Base-by-base conservation (phyloP, 1,140 invertebrate species). In the Leguminivora glycinivorella region DNA sequence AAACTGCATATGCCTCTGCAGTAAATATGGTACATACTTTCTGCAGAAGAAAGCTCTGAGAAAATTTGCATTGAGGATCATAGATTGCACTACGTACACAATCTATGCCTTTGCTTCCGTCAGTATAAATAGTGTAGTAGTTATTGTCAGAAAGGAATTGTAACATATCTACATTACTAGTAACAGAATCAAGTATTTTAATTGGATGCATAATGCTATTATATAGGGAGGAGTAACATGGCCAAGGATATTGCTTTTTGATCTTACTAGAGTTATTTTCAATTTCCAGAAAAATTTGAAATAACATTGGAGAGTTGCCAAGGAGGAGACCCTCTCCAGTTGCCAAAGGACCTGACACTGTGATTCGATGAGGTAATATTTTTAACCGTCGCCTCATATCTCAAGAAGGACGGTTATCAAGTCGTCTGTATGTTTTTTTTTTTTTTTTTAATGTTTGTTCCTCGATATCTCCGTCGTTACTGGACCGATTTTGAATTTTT, bases 91-190 rank as follows among this genome's bases (percentile, higher is more conserved):
- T 2, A 10, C 22, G 19, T 4, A 68, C 67, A 68, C 25, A 31
- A 31, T 7, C 22, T 7, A 40, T 17, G 7, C 22, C 31, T 43
- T 68, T 68, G 47, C 9, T n/a, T 12, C 67, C 67, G 47, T 68
- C 67, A 1, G 67, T 68, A 68, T 68, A 68, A 3, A 68, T 43
- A 24, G 14, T 68, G 24, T 47, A 68, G 25, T 47, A 68, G 10
- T 25, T 22, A 43, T 25, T 40, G 4, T 43, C 40, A 68, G 17
- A 40, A 9, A 68, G 12, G 12, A 68, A 47, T 5, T 43, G 5
- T 9, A 47, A 19, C 4, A 68, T 40, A 22, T 68, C 19, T 19
- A 4, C 4, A 2, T 25, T 68, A 47, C 47, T 68, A 9, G 34
- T 43, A 43, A 68, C 40, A 24, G n/a, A 68, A 68, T 47, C 25